phyloP scores from a whole-genome alignment of 2,888 invertebrate species.

The Aphrophora alni region DNA sequence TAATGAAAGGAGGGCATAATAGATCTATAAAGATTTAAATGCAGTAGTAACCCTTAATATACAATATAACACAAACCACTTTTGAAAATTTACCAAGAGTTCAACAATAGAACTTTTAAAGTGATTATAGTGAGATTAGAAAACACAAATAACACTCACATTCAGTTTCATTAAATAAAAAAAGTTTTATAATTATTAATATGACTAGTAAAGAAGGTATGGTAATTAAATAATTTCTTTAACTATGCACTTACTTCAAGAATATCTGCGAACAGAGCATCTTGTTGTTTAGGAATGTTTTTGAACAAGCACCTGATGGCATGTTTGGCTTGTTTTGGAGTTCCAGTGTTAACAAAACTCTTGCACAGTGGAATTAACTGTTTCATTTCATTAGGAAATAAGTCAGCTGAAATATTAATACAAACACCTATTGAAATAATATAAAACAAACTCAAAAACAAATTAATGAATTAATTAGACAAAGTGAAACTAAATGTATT shows the following conservation, averaged over 20 bases:
- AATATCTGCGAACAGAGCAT: constrained; percentile 81
- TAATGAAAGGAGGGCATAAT: too few species aligned
- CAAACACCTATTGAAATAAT: not conserved
- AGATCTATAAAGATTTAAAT: too few species aligned
- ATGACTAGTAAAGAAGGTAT: too few species aligned
- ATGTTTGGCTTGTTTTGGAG: constrained; percentile 95
- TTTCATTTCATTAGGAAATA: constrained; percentile 77
- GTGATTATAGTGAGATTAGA: too few species aligned
- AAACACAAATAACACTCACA: too few species aligned
- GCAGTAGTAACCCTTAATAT: too few species aligned
- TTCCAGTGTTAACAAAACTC: constrained; percentile 86
- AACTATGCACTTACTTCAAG: constrained; percentile 69
- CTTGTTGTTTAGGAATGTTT: constrained; percentile 74
- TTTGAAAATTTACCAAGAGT: too few species aligned
- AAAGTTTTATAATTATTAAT: too few species aligned
- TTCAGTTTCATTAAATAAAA: too few species aligned
- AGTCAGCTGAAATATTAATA: constrained; percentile 65
- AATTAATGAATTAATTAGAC: not conserved
- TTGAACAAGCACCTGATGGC: constrained; percentile 92
- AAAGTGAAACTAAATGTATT: not conserved
- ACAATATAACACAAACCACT: too few species aligned
- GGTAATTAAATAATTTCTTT: too few species aligned
- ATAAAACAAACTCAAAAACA: constrained; percentile 6
- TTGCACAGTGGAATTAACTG: constrained; percentile 86
- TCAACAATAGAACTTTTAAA: too few species aligned